Percentiles rank a stretch among this genome's conserved stretches.
Evolutionary conservation across 1,140 invertebrate genomes (phyloP).

Genomic region (Drusus annulatus): DNA sequence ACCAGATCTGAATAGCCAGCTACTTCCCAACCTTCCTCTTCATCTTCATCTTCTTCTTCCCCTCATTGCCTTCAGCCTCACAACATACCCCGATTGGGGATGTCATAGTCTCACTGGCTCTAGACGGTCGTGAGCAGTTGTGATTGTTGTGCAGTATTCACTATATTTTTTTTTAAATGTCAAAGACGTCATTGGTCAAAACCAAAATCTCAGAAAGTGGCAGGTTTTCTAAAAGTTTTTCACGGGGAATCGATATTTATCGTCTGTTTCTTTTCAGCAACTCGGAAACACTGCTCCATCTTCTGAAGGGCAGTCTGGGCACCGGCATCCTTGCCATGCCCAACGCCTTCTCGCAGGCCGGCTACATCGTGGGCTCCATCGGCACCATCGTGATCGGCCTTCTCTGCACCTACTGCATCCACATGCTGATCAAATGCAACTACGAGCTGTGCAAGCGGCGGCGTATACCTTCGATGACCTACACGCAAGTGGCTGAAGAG

Average conservation of each 20-base stretch:
- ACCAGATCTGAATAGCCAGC: too few species aligned
- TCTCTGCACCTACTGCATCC: conserved; percentile 80
- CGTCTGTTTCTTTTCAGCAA: conserved; percentile 69
- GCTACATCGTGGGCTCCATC: conserved; percentile 76
- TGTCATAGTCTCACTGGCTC: too few species aligned
- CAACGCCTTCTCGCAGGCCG: conserved; percentile 79
- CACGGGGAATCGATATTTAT: background rate
- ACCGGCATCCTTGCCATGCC: conserved; percentile 86
- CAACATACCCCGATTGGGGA: too few species aligned
- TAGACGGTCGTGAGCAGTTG: too few species aligned
- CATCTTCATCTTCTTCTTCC: too few species aligned
- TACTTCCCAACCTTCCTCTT: too few species aligned
- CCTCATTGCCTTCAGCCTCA: too few species aligned
- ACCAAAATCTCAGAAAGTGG: too few species aligned
- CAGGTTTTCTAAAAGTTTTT: background rate
- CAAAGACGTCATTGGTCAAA: too few species aligned
- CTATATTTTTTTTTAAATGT: too few species aligned
- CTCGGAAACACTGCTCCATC: conserved; percentile 76
- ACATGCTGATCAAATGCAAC: conserved; percentile 75
- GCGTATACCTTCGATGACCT: conserved; percentile 78
- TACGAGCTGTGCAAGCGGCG: conserved; percentile 69
- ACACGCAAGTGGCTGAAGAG: conserved; percentile 79
- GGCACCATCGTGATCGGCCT: conserved; percentile 76
- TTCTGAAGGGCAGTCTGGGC: conserved; percentile 80
- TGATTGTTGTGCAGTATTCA: too few species aligned